Evolutionary conservation across 2,113 vertebrate species (phyloP).

Genomic region (Motacilla tschutschensis): DNA sequence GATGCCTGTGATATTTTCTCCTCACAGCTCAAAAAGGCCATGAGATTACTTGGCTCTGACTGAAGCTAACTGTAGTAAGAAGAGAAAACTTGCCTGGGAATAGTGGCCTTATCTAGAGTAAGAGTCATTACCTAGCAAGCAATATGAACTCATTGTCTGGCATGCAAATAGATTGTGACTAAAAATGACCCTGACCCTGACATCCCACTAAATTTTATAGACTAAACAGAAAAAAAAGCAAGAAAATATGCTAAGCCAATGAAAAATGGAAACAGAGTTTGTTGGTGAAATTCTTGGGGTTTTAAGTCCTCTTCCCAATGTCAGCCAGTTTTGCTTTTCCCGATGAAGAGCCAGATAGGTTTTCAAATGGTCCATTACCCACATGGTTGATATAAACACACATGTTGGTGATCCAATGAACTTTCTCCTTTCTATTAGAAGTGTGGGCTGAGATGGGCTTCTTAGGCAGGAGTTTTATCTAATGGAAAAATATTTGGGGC

Average conservation of each 20-base stretch:
- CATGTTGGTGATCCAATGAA: neutral
- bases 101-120: neutral
- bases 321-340: neutral
- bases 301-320: neutral
- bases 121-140: neutral
- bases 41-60: neutral
- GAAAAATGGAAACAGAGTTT: neutral
- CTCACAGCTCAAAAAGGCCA: neutral
- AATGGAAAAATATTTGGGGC: neutral
- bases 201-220: neutral
- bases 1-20: neutral
- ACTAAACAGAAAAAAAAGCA: neutral
- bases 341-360: neutral
- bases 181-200: neutral
- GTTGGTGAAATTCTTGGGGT: neutral
- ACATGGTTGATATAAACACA: neutral
- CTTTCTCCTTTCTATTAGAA: neutral
- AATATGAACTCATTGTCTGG: neutral
- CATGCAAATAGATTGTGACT: neutral
- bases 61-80: neutral
- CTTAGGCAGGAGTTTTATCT: neutral
- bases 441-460: neutral
- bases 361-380: neutral
- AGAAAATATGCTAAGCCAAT: neutral
- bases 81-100: neutral